Percentiles rank a stretch among this genome's conserved stretches.
These are phyloP conservation scores for Achatina immaculata DNA, from an alignment of 1,140 invertebrate genomes.

Conservation along the genomic window DNA sequence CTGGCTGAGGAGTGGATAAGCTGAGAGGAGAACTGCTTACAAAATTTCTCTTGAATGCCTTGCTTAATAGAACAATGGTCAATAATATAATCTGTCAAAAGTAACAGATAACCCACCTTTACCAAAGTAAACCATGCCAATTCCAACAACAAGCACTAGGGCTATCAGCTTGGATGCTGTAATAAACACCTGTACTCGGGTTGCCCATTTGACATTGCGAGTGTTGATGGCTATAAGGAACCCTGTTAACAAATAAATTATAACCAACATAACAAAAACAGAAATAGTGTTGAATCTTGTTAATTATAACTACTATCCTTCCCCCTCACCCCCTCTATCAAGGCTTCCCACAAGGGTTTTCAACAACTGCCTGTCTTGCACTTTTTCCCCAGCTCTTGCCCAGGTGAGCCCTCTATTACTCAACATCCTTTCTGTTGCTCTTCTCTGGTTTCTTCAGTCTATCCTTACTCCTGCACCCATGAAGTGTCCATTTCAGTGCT, in stretches of 20 bases:
- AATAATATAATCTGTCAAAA: too few relatives aligned
- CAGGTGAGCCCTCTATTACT: too few relatives aligned
- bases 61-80: too few relatives aligned
- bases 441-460: too few relatives aligned
- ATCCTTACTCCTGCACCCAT: too few relatives aligned
- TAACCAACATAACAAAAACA: too few relatives aligned
- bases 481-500: too few relatives aligned
- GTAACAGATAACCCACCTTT: slow-evolving; percentile 54
- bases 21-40: too few relatives aligned
- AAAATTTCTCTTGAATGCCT: too few relatives aligned
- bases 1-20: too few relatives aligned
- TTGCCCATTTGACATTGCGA: slow-evolving; percentile 68
- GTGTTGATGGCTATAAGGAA: slow-evolving; percentile 68
- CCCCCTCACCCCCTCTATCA: neutral
- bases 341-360: neutral
- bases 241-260: slow-evolving; percentile 51
- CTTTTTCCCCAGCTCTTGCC: too few relatives aligned
- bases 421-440: too few relatives aligned
- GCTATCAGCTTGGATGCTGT: slow-evolving; percentile 68
- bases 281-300: neutral
- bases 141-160: slow-evolving; percentile 65
- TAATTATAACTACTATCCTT: neutral
- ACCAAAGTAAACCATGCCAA: slow-evolving; percentile 62
- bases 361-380: neutral
- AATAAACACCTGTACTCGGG: slow-evolving; percentile 68